A percentile compares a stretch with the other conserved stretches of the same genome.
Evolutionary conservation across 2,113 vertebrate genomes (phyloP).

Genomic region (Lophius piscatorius): DNA sequence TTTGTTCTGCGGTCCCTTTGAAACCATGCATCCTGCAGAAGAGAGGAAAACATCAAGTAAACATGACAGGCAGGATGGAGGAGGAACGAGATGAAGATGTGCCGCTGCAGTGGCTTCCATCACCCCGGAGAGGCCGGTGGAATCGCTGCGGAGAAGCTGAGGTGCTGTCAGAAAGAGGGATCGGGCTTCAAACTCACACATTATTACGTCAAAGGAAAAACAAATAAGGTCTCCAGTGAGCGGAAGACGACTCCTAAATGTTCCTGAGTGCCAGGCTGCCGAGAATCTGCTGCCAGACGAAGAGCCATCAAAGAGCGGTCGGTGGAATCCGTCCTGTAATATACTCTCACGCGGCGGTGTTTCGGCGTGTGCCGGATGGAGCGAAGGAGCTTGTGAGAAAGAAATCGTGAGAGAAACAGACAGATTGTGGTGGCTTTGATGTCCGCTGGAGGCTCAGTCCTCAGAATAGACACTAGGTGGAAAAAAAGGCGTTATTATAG

Average conservation of each 20-base stretch:
- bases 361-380: conserved; percentile 37
- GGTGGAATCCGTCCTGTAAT: conserved; percentile 31
- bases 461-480: conserved; percentile 60
- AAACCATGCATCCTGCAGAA: conserved; percentile 64
- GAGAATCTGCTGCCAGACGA: conserved; percentile 34
- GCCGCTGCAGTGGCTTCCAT: conserved; percentile 55
- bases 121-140: conserved; percentile 50
- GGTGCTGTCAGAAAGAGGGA: not conserved
- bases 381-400: conserved; percentile 58
- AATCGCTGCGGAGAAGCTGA: conserved; percentile 59
- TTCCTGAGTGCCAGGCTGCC: conserved; percentile 16
- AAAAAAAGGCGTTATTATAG: conserved; percentile 40
- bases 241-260: conserved; percentile 9
- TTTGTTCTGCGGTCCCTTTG: conserved; percentile 79
- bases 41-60: conserved; percentile 51
- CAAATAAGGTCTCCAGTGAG: conserved; percentile 30
- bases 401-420: conserved; percentile 71
- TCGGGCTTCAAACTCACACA: conserved; percentile 2
- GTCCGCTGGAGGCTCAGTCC: too few species aligned
- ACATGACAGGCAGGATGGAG: conserved; percentile 58
- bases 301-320: conserved; percentile 58
- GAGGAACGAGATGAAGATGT: conserved; percentile 58
- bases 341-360: conserved; percentile 57
- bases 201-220: too few species aligned
- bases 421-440: conserved; percentile 76